phyloP scores from a whole-genome alignment of 1,140 invertebrate species.

The Aphis craccivora region DNA sequence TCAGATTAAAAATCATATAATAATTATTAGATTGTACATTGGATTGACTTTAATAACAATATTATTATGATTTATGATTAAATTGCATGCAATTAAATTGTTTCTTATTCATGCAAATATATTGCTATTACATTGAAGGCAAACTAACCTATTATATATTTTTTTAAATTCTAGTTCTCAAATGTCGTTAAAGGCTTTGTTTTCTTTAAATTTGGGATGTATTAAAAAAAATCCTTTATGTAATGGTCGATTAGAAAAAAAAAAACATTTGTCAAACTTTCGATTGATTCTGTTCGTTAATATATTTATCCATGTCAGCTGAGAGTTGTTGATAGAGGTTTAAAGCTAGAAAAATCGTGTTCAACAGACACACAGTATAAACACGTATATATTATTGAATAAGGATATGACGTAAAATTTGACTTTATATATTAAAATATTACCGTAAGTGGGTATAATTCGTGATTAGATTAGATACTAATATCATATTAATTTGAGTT shows the following conservation, averaged over 20 bases:
- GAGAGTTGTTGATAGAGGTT: too few relatives aligned
- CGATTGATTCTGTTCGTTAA: neutral
- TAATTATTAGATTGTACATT: conserved; percentile 14
- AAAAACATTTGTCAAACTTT: neutral
- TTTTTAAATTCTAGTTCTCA: neutral
- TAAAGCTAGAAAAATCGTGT: too few relatives aligned
- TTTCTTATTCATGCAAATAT: neutral
- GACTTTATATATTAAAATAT: too few relatives aligned
- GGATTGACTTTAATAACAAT: conserved; percentile 16
- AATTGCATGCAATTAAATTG: conserved; percentile 7
- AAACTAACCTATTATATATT: neutral
- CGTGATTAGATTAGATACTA: too few relatives aligned
- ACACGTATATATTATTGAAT: neutral
- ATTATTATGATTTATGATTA: conserved; percentile 19
- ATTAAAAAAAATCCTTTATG: neutral
- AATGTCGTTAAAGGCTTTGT: neutral
- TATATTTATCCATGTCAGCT: neutral
- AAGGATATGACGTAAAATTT: too few relatives aligned
- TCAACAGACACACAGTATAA: too few relatives aligned
- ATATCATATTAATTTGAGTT: too few relatives aligned
- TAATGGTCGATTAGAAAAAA: neutral
- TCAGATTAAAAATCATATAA: conserved; percentile 13
- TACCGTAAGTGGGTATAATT: too few relatives aligned
- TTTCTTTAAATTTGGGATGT: neutral
- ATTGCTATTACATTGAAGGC: neutral